Evolutionary conservation across 2,113 vertebrate genomes (phyloP).

Genomic region (Scortum barcoo): DNA sequence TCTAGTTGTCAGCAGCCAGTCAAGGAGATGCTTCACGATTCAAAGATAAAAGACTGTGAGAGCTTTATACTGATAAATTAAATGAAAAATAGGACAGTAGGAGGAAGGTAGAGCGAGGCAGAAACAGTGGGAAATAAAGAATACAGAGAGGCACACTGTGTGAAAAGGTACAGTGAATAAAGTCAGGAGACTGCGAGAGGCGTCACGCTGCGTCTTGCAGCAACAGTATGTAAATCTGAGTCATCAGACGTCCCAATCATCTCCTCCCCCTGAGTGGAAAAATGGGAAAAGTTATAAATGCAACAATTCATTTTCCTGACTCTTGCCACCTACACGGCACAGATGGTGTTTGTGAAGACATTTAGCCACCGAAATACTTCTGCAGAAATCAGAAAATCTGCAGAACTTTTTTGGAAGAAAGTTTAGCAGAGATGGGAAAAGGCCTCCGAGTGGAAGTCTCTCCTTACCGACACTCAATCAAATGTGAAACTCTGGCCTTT

Average conservation of each 20-base stretch:
- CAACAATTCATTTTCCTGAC: constrained; percentile 46
- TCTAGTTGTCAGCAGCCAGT: too few relatives aligned
- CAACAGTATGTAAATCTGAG: constrained; percentile 62
- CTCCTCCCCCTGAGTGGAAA: constrained; percentile 41
- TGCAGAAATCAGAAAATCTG: constrained; percentile 26
- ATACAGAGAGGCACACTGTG: not conserved
- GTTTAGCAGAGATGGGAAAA: constrained; percentile 24
- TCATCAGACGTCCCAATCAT: constrained; percentile 67
- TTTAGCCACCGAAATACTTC: constrained; percentile 42
- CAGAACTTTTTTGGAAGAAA: constrained; percentile 40
- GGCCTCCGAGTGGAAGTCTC: constrained; percentile 43
- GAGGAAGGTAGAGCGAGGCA: not conserved
- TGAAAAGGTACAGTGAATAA: constrained; percentile 7
- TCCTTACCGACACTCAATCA: constrained; percentile 50
- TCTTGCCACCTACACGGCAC: constrained; percentile 65
- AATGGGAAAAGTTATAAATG: constrained; percentile 55
- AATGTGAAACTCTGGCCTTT: constrained; percentile 55
- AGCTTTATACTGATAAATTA: not conserved
- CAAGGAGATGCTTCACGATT: too few relatives aligned
- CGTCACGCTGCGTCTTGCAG: constrained; percentile 30
- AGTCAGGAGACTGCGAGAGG: constrained; percentile 7
- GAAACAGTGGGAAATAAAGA: constrained; percentile 2
- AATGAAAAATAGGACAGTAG: not conserved
- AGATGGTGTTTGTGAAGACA: constrained; percentile 73
- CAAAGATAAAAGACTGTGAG: too few relatives aligned